Evolutionary conservation across 1,140 invertebrate genomes (phyloP).

Genomic region (Euborellia annulipes): DNA sequence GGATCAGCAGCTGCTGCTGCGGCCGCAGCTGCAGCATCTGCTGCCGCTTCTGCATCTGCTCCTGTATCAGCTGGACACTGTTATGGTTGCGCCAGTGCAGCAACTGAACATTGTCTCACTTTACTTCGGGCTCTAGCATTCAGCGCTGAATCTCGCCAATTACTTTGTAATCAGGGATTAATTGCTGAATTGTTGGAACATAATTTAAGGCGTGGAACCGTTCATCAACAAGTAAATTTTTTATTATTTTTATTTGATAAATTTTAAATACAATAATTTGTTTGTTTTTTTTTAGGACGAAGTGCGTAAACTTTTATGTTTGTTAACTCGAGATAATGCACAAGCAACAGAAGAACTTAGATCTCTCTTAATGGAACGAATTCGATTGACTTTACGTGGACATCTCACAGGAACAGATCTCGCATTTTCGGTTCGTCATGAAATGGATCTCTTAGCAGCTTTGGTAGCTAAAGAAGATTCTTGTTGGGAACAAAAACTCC

Average conservation of each 20-base stretch:
- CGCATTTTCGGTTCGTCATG: constrained; percentile 62
- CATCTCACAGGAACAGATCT: constrained; percentile 47
- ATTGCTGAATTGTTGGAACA: constrained; percentile 81
- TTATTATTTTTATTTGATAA: constrained; percentile 8
- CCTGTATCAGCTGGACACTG: constrained; percentile 37
- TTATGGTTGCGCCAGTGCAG: constrained; percentile 71
- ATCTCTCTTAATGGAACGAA: constrained; percentile 61
- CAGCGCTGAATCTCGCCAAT: constrained; percentile 55
- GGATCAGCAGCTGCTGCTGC: too few relatives aligned
- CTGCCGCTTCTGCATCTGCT: constrained; percentile 14
- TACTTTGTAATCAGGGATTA: constrained; percentile 70
- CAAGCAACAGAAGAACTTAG: constrained; percentile 75
- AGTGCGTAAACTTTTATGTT: constrained; percentile 70
- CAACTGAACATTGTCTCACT: constrained; percentile 87
- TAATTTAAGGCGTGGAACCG: constrained; percentile 66
- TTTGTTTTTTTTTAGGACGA: constrained; percentile 36
- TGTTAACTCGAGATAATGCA: constrained; percentile 81
- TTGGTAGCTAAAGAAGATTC: constrained; percentile 82
- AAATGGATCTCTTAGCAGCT: constrained; percentile 75
- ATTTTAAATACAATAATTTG: neutral
- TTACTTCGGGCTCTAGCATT: constrained; percentile 80
- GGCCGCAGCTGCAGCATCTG: neutral
- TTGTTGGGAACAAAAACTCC: constrained; percentile 85
- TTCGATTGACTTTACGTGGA: constrained; percentile 56
- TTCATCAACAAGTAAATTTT: constrained; percentile 33